Conservation (phyloP, 2,113 vertebrate genomes). For the Prunella himalayana region DNA sequence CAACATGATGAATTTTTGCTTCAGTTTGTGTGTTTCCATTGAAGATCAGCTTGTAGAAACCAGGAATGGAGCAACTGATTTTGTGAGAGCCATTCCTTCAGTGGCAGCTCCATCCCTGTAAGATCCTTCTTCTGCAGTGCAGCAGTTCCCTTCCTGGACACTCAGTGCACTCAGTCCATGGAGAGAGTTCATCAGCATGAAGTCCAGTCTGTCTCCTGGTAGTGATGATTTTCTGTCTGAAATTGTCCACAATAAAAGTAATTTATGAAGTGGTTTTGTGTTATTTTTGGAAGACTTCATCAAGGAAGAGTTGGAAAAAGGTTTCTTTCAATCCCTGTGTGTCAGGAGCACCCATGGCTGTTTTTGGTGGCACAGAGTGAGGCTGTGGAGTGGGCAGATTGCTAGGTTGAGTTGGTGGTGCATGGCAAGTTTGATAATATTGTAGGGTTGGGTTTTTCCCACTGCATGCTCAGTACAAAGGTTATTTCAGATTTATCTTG, state of each 20-base stretch:
- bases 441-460: background rate
- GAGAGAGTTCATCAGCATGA: background rate
- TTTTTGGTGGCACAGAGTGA: background rate
- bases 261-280: background rate
- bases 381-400: background rate
- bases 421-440: background rate
- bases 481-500: background rate
- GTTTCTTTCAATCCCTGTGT: background rate
- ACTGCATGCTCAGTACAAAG: background rate
- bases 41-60: background rate
- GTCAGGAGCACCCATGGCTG: background rate
- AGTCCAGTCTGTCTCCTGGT: background rate
- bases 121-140: background rate
- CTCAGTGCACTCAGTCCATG: accelerated
- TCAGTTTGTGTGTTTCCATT: background rate
- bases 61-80: background rate
- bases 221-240: background rate
- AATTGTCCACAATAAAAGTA: background rate
- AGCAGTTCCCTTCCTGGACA: background rate
- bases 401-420: background rate
- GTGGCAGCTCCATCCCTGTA: background rate
- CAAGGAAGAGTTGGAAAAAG: background rate
- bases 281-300: background rate
- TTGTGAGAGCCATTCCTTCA: background rate
- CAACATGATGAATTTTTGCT: background rate